Evolutionary conservation across 2,797 vertebrate species (phyloP).

Genomic region (Epinephelus malabaricus): DNA sequence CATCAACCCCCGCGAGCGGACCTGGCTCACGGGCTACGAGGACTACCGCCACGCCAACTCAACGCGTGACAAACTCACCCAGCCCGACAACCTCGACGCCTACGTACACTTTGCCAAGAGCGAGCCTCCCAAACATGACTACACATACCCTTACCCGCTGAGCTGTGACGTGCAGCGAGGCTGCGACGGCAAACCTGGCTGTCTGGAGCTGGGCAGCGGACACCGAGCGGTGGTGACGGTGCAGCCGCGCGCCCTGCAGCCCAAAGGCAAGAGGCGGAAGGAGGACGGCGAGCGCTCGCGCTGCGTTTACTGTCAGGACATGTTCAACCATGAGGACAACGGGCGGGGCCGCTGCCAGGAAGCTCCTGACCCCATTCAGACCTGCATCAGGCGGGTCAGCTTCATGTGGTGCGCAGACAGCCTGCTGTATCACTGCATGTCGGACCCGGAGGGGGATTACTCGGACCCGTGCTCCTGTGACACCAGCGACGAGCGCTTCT

Average conservation of each 20-base stretch:
- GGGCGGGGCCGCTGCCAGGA: conserved; percentile 92
- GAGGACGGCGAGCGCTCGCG: conserved; percentile 86
- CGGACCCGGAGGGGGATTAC: conserved; percentile 96
- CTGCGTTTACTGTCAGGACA: conserved; percentile 95
- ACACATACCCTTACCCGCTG: conserved; percentile 91
- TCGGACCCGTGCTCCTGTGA: conserved; percentile 97
- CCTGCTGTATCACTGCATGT: conserved; percentile 98
- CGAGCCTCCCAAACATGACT: conserved; percentile 91
- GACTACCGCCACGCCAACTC: conserved; percentile 93
- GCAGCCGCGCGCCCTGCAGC: conserved; percentile 85
- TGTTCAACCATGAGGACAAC: conserved; percentile 93
- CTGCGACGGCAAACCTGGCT: conserved; percentile 83
- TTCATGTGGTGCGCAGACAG: conserved; percentile 98
- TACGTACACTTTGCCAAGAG: conserved; percentile 92
- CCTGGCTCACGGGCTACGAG: conserved; percentile 95
- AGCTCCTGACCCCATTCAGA: conserved; percentile 92
- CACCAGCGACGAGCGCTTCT: conserved; percentile 94
- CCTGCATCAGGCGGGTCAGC: conserved; percentile 94
- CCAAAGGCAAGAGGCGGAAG: conserved; percentile 81
- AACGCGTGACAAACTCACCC: conserved; percentile 83
- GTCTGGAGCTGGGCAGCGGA: conserved; percentile 59
- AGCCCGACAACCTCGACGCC: conserved; percentile 84
- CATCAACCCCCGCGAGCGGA: conserved; percentile 92
- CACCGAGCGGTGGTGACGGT: conserved; percentile 87
- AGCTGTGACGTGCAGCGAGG: conserved; percentile 77